Base-by-base conservation (phyloP, 2,113 vertebrate genomes). In the Vulpes lagopus region DNA sequence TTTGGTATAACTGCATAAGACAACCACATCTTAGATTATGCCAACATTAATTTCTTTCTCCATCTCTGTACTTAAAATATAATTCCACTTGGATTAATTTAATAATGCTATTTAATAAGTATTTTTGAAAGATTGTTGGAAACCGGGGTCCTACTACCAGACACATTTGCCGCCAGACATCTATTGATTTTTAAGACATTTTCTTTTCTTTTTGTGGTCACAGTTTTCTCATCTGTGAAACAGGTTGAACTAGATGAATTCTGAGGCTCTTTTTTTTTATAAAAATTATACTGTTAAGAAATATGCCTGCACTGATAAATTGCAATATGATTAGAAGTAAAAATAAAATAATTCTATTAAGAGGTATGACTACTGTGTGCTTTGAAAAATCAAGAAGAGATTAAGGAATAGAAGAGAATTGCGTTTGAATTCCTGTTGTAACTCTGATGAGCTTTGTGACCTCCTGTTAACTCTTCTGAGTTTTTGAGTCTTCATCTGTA, bases 371-470 rank as follows among this genome's bases (percentile, higher is more conserved):
- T 96, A 85, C n/a, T n/a, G 12, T 74, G 67, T 92, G 22, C 8
- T 82, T 16, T 62, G 43, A 73, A 67, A 62, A 62, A 62, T 74
- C 2, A 64, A 59, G 53, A 64, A 14, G 8, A 55, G 8, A 49
- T 76, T 67, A 90, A 90, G 27, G 14, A 90, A 84, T 9, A 76
- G 5, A 79, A 88, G 51, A 85, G 9, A 97, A 95, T n/a, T 89
- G 25, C 79, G 38, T 20, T 89, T 84, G 60, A 94, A 81, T 60
- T 20, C 20, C 14, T 94, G 16, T 19, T 90, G 5, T 76, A 49
- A 94, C 2, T 94, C 55, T 83, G 57, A 71, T 60, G 20, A 88
- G 5, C 14, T 84, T 57, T 27, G 19, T 38, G 38, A 35, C 32
- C 7, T 80, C 84, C 20, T 53, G 20, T 78, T 74, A 80, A 76